phyloP scores from a whole-genome alignment of 2,888 invertebrate species.

The Mactromeris polynyma region DNA sequence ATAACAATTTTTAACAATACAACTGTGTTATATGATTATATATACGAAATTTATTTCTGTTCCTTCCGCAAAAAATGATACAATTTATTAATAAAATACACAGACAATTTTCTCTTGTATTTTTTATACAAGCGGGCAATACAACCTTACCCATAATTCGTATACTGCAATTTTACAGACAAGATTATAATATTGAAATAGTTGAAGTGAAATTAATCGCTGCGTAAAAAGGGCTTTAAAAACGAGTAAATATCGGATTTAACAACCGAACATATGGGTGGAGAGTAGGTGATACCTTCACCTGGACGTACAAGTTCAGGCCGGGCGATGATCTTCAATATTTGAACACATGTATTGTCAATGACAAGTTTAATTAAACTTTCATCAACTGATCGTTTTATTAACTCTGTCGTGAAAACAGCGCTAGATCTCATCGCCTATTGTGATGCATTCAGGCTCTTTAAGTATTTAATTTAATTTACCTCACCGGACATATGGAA shows the following conservation, averaged over 20 bases:
- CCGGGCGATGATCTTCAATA: slow-evolving; percentile 1
- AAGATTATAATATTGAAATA: background rate
- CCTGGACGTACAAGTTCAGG: background rate
- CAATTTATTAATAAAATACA: too few species aligned
- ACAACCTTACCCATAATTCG: too few species aligned
- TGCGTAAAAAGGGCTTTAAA: background rate
- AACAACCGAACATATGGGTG: background rate
- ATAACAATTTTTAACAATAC: too few species aligned
- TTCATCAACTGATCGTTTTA: slow-evolving; percentile 30
- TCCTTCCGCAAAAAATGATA: too few species aligned
- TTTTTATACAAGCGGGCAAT: too few species aligned
- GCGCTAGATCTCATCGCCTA: background rate
- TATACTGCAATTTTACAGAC: background rate
- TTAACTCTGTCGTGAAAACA: background rate
- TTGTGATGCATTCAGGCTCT: slow-evolving; percentile 41
- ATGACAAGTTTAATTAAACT: slow-evolving; percentile 30
- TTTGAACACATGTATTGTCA: background rate
- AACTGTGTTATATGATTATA: too few species aligned
- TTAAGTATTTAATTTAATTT: slow-evolving; percentile 64
- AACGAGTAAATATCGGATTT: background rate
- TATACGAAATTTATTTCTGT: too few species aligned
- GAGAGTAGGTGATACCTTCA: background rate
- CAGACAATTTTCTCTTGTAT: too few species aligned
- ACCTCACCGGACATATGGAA: slow-evolving; percentile 59
- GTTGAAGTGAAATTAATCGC: background rate